phyloP scores from a whole-genome alignment of 2,888 invertebrate species.

The Plebejus argus region DNA sequence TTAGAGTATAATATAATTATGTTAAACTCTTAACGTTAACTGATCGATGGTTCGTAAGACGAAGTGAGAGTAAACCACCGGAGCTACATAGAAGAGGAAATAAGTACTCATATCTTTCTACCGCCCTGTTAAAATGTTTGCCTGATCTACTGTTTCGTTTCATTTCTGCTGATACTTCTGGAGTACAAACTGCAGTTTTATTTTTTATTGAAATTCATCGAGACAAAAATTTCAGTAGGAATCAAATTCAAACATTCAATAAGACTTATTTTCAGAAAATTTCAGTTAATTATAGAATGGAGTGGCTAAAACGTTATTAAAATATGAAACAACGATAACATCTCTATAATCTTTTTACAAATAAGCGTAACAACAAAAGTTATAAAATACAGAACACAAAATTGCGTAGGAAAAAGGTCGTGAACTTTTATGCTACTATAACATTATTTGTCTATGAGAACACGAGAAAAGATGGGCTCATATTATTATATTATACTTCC shows the following conservation, averaged over 20 bases:
- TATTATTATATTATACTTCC: not conserved
- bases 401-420: slow-evolving; percentile 29
- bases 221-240: not conserved
- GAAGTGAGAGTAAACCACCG: too few species aligned
- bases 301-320: not conserved
- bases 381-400: not conserved
- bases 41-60: too few species aligned
- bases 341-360: not conserved
- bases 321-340: not conserved
- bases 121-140: too few species aligned
- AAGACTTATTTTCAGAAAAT: not conserved
- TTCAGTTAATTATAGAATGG: not conserved
- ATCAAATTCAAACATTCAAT: not conserved
- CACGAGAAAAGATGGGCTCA: not conserved
- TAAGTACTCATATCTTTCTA: too few species aligned
- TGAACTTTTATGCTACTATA: slow-evolving; percentile 27
- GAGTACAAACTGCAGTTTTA: too few species aligned
- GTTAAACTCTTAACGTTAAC: too few species aligned
- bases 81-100: too few species aligned
- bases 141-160: too few species aligned
- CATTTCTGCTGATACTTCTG: too few species aligned
- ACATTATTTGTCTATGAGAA: slow-evolving; percentile 19
- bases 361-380: not conserved
- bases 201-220: too few species aligned
- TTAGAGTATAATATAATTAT: too few species aligned